Percentiles rank a stretch among this genome's conserved stretches.
These are phyloP conservation scores for Nicator chloris DNA, from an alignment of 2,113 vertebrate species.

Conservation along the genomic window DNA sequence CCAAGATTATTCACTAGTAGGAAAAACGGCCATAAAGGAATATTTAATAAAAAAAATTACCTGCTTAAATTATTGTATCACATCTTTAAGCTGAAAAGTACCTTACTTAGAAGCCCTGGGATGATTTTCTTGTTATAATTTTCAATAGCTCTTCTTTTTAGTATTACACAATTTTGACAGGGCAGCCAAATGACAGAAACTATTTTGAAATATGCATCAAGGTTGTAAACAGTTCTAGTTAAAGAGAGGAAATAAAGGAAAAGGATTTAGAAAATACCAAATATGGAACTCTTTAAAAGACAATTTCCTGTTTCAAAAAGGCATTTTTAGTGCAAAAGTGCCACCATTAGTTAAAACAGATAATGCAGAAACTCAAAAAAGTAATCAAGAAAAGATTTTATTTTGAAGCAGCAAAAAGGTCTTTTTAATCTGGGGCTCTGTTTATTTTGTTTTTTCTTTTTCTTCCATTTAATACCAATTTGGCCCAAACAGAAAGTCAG, in stretches of 20 bases:
- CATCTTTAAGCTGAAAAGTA: not conserved
- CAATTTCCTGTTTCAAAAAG: not conserved
- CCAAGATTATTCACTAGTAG: not conserved
- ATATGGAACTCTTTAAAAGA: not conserved
- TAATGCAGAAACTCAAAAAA: not conserved
- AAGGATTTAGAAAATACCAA: not conserved
- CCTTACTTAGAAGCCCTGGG: not conserved
- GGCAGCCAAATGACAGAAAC: not conserved
- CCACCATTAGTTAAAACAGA: not conserved
- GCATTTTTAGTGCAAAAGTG: not conserved
- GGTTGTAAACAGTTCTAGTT: not conserved
- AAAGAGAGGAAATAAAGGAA: not conserved
- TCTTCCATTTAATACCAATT: not conserved
- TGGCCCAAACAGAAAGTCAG: not conserved
- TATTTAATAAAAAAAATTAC: not conserved
- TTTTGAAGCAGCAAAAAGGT: not conserved
- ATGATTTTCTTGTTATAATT: not conserved
- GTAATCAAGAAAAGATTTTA: not conserved
- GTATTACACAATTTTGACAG: not conserved
- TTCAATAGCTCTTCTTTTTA: not conserved
- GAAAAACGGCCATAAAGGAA: not conserved
- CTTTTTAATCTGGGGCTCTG: rapidly evolving
- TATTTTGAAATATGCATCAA: not conserved
- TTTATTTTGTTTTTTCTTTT: not conserved
- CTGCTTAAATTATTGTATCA: not conserved